Base-by-base conservation (phyloP, 2,888 invertebrate species). In the Meliscaeva auricollis region DNA sequence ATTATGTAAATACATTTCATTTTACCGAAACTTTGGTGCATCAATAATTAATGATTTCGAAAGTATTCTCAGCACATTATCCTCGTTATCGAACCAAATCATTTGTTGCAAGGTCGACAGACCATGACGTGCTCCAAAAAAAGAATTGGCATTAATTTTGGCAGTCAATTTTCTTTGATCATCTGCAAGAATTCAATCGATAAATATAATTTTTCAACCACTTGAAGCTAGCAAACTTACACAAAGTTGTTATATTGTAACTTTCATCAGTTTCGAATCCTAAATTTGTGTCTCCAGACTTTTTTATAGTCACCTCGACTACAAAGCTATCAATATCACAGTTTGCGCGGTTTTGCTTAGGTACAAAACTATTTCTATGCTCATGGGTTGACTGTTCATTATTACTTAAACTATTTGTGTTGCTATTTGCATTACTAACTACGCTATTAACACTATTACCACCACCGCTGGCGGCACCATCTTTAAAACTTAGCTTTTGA, bases 51-150 rank as follows among this genome's bases (percentile, higher is more conserved):
- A 93, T 0, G 95, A 96, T 38, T 94, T 95, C 84, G 95, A 94
- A 0, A 96, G 91, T 7, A 94, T 93, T 44, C 95, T 93, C 64
- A 96, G 91, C 3, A 94, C 92, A 3, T 94, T 94, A 20, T 93
- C 93, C 5, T 94, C 94, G 22, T 96, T 96, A 87, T 96, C 96
- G 91, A 95, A 94, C 96, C 96, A 96, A 60, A 96, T 94, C 87
- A 97, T 92, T 89, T 97, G 97, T n/a, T 95, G 95, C 8, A 97
- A 91, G 0, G 96, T 96, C 89, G 96, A 96, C 50, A 96, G 92
- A 0, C 94, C 97, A 89, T 97, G 96, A 0, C 97, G 94, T 0
- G 96, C 96, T 0, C 97, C 97, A 89, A 96, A 96, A 91, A 95
- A 96, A 0, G 95, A 95, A 52, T 94, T 94, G 0, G 95, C 96